Base-by-base conservation (phyloP, 2,888 invertebrate species). In the Callyntrura sp. region DNA sequence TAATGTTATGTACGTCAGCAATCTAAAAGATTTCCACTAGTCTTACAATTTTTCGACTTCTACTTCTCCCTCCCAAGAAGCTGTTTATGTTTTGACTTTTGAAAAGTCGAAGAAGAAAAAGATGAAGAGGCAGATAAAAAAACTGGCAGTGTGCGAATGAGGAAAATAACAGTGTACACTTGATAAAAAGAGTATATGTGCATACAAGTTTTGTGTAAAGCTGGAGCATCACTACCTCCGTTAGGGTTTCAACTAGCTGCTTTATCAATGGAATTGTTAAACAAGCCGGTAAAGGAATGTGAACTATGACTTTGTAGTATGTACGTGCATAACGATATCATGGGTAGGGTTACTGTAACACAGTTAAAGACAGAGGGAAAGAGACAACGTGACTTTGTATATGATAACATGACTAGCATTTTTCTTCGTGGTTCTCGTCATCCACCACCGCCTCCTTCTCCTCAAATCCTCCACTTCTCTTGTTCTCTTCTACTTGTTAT, bases 61-160 rank as follows among this genome's bases (percentile, higher is more conserved):
- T 45, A 11, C n/a, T 76, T 73, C 70, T 14, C 17, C n/a, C 17
- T 20, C 73, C 73, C 20, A n/a, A 35, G 83, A 84, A 76, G 45
- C 81, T 89, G 88, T 85, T 88, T 88, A 70, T 84, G 78, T 85
- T 89, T 89, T 85, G 65, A 84, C 79, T 89, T 84, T 68, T 76
- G 57, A 79, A 70, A 57, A 85, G 73, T 85, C 43, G 68, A 68
- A 68, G 86, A 62, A 25, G 60, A 78, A 51, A 68, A 81, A 51
- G 87, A 87, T 79, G 48, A 70, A 70, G 70, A 68, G 70, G 43
- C 43, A 51, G 83, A 28, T 62, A 60, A 81, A 60, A 81, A 35
- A 62, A 81, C 25, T 81, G 62, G 62, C 60, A 68, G 6, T 23
- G 51, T 76, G 62, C 11, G 65, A 35, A n/a, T 35, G 14, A 35